These are phyloP conservation scores for Torymus auratus DNA, from an alignment of 2,888 invertebrate species.

Conservation along the genomic window DNA sequence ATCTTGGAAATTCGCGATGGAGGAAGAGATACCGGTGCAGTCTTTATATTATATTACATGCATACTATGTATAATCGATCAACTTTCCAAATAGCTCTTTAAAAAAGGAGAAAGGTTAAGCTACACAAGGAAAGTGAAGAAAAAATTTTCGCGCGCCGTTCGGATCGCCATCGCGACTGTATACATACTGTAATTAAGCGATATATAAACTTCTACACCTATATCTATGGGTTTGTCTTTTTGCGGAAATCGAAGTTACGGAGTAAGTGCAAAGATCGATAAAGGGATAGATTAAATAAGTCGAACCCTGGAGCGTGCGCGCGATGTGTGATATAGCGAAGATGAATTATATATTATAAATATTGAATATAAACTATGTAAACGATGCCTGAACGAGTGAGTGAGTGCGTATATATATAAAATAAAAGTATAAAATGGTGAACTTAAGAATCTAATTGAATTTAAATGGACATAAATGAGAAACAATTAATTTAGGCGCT, in stretches of 20 bases:
- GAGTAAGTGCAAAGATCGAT: constrained; percentile 23
- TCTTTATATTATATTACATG: constrained; percentile 41
- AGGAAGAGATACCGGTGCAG: constrained; percentile 46
- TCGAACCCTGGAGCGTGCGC: constrained; percentile 54
- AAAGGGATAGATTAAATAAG: constrained; percentile 14
- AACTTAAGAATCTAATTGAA: constrained; percentile 48
- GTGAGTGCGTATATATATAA: constrained; percentile 31
- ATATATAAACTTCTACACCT: constrained; percentile 9
- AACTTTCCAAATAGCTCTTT: constrained; percentile 21
- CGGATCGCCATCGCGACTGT: constrained; percentile 59
- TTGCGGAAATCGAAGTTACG: too few relatives aligned
- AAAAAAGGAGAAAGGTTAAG: constrained; percentile 50
- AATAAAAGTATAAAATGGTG: constrained; percentile 42
- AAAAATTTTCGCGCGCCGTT: constrained; percentile 47
- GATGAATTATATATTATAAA: constrained; percentile 61
- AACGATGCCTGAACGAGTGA: constrained; percentile 45
- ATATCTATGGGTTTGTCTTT: neutral
- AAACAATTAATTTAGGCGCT: constrained; percentile 56
- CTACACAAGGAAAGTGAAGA: neutral
- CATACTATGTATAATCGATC: constrained; percentile 37
- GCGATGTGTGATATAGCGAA: constrained; percentile 66
- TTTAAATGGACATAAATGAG: constrained; percentile 46
- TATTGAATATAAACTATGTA: constrained; percentile 58
- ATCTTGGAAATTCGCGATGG: constrained; percentile 33
- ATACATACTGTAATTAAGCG: constrained; percentile 68